These are phyloP conservation scores for Drosophila biarmipes DNA, from an alignment of 1,140 invertebrate species.

Conservation along the genomic window DNA sequence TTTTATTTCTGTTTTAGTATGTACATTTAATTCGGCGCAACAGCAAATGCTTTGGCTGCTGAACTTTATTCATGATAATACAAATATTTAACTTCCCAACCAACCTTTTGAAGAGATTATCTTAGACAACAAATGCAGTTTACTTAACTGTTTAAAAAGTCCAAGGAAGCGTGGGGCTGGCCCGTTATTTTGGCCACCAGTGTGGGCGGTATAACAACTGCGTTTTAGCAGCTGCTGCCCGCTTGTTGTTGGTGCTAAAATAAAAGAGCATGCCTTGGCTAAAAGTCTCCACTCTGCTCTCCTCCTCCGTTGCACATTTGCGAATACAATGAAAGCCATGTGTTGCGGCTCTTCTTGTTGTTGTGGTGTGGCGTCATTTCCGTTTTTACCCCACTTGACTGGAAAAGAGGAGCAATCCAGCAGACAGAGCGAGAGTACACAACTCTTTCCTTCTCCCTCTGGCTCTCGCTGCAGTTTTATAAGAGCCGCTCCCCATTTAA, in stretches of 20 bases:
- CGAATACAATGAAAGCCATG: constrained; percentile 33
- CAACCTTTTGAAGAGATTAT: too few species aligned
- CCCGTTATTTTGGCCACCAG: constrained; percentile 34
- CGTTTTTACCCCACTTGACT: constrained; percentile 70
- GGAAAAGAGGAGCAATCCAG: constrained; percentile 41
- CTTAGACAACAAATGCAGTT: background rate
- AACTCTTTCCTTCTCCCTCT: constrained; percentile 25
- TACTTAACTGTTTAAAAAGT: constrained; percentile 12
- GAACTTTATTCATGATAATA: too few species aligned
- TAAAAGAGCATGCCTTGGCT: constrained; percentile 64
- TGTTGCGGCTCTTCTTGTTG: constrained; percentile 14
- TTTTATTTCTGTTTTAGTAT: constrained; percentile 12
- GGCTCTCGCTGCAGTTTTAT: constrained; percentile 32
- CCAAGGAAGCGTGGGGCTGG: background rate
- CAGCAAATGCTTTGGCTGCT: background rate
- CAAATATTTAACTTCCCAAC: too few species aligned
- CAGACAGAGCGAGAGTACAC: constrained; percentile 10
- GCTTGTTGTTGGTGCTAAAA: constrained; percentile 26
- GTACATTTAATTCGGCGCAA: background rate
- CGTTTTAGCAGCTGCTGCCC: constrained; percentile 42
- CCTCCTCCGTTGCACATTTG: constrained; percentile 57
- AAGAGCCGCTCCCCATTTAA: constrained; percentile 43
- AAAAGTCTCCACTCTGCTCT: constrained; percentile 57
- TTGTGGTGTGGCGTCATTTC: constrained; percentile 71
- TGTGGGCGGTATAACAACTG: constrained; percentile 41